These are phyloP conservation scores for Aricia artaxerxes DNA, from an alignment of 2,888 invertebrate species.

Conservation along the genomic window DNA sequence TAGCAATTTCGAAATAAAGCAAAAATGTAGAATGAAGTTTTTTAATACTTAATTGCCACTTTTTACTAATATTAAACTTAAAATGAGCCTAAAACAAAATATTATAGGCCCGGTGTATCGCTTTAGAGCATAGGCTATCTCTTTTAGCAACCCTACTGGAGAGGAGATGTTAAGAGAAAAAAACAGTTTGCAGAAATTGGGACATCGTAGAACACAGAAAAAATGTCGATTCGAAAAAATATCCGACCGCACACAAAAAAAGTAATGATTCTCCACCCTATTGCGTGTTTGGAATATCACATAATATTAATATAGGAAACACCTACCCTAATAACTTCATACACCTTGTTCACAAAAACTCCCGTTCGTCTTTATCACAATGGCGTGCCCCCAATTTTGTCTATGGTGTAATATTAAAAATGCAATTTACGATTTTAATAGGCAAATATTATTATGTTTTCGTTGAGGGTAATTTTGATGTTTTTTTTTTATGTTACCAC, in stretches of 20 bases:
- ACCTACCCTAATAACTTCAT: constrained; percentile 39
- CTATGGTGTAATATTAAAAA: constrained; percentile 34
- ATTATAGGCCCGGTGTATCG: too few species aligned
- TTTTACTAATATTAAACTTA: too few species aligned
- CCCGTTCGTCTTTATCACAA: constrained; percentile 50
- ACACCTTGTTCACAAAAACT: constrained; percentile 51
- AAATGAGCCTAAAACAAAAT: too few species aligned
- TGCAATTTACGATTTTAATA: constrained; percentile 20
- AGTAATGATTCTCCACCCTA: constrained; percentile 47
- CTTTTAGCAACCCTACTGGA: too few species aligned
- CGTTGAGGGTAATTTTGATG: not conserved
- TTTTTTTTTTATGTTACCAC: not conserved
- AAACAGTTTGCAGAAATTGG: not conserved
- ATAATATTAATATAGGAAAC: constrained; percentile 57
- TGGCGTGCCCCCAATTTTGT: constrained; percentile 41
- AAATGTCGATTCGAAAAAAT: not conserved
- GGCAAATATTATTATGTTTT: not conserved
- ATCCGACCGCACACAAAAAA: not conserved
- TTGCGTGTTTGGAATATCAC: constrained; percentile 52
- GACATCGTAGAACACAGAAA: not conserved
- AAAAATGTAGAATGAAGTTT: not conserved
- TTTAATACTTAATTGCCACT: too few species aligned
- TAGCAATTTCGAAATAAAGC: not conserved
- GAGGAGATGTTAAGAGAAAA: too few species aligned
- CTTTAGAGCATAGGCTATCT: too few species aligned